Percentiles rank a stretch among this genome's conserved stretches.
Evolutionary conservation across 1,140 invertebrate species (phyloP).

Genomic region (Aplysia californica): DNA sequence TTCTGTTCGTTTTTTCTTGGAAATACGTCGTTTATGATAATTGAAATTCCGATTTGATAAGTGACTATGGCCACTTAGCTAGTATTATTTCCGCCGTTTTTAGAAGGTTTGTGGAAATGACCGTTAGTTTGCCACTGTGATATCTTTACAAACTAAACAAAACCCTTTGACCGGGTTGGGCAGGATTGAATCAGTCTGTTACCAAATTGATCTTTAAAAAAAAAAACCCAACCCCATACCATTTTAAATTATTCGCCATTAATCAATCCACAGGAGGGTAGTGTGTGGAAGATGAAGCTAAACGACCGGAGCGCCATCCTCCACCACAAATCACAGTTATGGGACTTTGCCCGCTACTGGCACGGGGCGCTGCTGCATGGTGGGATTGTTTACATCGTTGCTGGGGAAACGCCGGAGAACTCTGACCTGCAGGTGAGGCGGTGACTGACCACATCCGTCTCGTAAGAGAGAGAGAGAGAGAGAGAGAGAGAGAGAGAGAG

Average conservation of each 20-base stretch:
- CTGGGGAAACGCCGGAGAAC: slow-evolving; percentile 24
- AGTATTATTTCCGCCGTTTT: too few relatives aligned
- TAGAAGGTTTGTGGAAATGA: too few relatives aligned
- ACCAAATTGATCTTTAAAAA: not conserved
- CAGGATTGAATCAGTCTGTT: too few relatives aligned
- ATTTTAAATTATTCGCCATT: not conserved
- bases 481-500: not conserved
- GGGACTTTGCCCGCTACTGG: slow-evolving; percentile 26
- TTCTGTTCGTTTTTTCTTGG: too few relatives aligned
- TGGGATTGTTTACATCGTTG: slow-evolving; percentile 22
- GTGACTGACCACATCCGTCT: not conserved
- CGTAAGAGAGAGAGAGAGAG: not conserved
- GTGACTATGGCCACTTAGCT: too few relatives aligned
- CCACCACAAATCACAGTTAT: slow-evolving; percentile 18
- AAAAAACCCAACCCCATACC: not conserved
- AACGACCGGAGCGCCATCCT: slow-evolving; percentile 22
- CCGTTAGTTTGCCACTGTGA: too few relatives aligned
- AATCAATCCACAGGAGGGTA: slow-evolving; percentile 10
- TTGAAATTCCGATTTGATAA: too few relatives aligned
- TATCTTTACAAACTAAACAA: too few relatives aligned
- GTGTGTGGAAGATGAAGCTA: slow-evolving; percentile 24
- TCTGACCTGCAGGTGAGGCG: slow-evolving; percentile 15
- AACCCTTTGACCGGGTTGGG: too few relatives aligned
- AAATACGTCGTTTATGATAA: too few relatives aligned
- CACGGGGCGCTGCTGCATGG: slow-evolving; percentile 22